These are phyloP conservation scores for Columba livia DNA, from an alignment of 2,113 vertebrate genomes.

Conservation along the genomic window DNA sequence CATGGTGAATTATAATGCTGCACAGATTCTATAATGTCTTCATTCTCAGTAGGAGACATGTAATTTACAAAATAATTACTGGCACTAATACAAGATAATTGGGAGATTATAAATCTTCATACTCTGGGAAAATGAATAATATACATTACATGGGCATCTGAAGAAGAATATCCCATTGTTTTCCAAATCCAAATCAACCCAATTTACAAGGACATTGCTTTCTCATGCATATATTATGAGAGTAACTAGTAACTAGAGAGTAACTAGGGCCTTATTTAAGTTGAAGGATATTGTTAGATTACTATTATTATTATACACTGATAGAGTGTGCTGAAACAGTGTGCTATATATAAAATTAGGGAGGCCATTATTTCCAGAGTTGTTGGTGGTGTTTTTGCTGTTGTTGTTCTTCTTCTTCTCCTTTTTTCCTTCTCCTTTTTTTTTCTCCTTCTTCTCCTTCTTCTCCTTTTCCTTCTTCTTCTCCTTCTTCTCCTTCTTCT, in stretches of 20 bases:
- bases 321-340: background rate
- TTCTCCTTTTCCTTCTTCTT: too few relatives aligned
- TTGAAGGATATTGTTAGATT: background rate
- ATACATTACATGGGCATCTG: background rate
- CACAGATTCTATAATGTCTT: background rate
- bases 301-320: background rate
- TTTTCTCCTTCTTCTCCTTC: too few relatives aligned
- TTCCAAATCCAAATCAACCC: background rate
- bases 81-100: background rate
- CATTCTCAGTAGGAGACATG: background rate
- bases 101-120: background rate
- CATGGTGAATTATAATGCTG: background rate
- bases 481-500: too few relatives aligned
- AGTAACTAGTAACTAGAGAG: background rate
- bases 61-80: constrained; percentile 36
- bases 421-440: too few relatives aligned
- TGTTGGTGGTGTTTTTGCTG: too few relatives aligned
- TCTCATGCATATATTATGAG: background rate
- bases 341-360: background rate
- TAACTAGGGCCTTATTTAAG: background rate
- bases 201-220: background rate
- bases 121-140: background rate
- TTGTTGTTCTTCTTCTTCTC: too few relatives aligned
- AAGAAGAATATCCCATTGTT: background rate
- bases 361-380: background rate